phyloP scores from a whole-genome alignment of 2,113 vertebrate species.

The Poicephalus gulielmi region DNA sequence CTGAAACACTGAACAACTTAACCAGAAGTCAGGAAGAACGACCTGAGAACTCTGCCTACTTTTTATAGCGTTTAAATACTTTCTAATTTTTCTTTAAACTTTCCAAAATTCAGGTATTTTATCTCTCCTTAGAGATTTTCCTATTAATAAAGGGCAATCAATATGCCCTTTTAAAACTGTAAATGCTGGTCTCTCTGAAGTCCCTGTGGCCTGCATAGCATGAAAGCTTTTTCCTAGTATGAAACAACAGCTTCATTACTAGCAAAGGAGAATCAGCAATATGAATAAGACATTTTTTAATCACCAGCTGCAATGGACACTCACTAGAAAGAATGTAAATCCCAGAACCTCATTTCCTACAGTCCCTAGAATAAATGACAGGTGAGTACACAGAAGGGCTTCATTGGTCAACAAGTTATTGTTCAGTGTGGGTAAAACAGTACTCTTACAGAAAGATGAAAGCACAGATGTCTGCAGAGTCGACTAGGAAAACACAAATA shows the following conservation, averaged over 20 bases:
- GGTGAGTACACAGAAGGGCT: not conserved
- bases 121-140: not conserved
- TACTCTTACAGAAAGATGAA: not conserved
- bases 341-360: not conserved
- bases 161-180: not conserved
- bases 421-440: not conserved
- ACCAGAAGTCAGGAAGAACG: not conserved
- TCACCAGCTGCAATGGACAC: not conserved
- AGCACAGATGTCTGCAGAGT: not conserved
- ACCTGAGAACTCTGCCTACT: not conserved
- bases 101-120: not conserved
- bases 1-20: not conserved
- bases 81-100: not conserved
- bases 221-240: not conserved
- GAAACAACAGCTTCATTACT: conserved; percentile 19
- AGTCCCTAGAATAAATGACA: not conserved
- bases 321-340: not conserved
- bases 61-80: not conserved
- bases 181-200: not conserved
- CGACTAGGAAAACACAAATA: not conserved
- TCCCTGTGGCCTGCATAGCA: not conserved
- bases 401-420: not conserved
- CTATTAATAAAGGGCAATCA: conserved; percentile 16
- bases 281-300: not conserved
- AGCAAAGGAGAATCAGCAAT: not conserved